Base-by-base conservation (phyloP, 2,113 vertebrate species). In the Steatornis caripensis region DNA sequence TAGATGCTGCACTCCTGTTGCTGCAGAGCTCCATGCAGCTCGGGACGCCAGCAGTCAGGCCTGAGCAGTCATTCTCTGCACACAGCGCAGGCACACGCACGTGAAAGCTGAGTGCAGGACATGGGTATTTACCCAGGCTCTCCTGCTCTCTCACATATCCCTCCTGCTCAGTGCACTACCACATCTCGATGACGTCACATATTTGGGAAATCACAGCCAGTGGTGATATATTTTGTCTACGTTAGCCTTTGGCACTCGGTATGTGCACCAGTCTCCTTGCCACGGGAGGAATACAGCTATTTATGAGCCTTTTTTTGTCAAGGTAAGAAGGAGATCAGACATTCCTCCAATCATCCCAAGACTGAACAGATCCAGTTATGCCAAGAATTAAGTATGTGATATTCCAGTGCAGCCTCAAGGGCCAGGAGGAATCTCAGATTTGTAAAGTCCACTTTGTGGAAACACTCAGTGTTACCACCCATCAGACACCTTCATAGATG, bases 281-380 rank as follows among this genome's bases (percentile, higher is more conserved):
- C 82, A 53, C 19, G 26, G 43, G n/a, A 53, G 37, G 27, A 94
- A 53, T 22, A 51, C 13, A 8, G 22, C n/a, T 48, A 46, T 74
- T 66, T 49, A 51, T 34, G 41, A 71, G 32, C 39, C 34, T 65
- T n/a, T 36, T 64, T 85, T 85, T 76, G 62, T 49, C 83, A 58
- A 80, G 23, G 46, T 19, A 88, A 30, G 24, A 86, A 15, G 49
- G 37, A 93, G 32, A 69, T 8, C 54, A 74, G 37, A 77, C 51
- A 65, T 18, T 87, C 32, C 64, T 81, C 32, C 36, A 57, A 23
- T 9, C 32, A 46, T 14, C 53, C 34, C 48, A 66, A 87, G 37
- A 62, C 32, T 0, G 0, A 91, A 54, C 0, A 0, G 64, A 65
- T 57, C 41, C 77, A 74, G 32, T 74, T 69, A 66, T 53, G 49